These are phyloP conservation scores for Lycocerus yunnanus DNA, from an alignment of 2,888 invertebrate genomes.

Conservation along the genomic window DNA sequence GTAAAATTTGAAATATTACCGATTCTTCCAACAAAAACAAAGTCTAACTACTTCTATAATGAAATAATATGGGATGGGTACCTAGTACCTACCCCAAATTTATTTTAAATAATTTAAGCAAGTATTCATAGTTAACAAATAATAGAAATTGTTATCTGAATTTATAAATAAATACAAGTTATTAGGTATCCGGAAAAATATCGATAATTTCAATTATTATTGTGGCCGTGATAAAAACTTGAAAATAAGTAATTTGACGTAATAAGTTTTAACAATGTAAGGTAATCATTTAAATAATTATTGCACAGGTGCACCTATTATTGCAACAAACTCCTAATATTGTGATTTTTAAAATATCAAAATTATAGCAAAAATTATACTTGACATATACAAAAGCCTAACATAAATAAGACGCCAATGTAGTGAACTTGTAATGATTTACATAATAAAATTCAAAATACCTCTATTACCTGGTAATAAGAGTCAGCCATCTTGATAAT, in stretches of 20 bases:
- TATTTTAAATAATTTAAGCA: neutral
- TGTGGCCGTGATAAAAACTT: neutral
- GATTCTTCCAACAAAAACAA: neutral
- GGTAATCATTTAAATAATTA: neutral
- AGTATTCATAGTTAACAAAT: too few relatives aligned
- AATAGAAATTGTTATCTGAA: too few relatives aligned
- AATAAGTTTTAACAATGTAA: neutral
- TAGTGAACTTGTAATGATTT: neutral
- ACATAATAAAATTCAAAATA: conserved; percentile 18
- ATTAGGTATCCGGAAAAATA: neutral
- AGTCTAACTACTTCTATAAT: neutral
- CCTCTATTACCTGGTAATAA: conserved; percentile 65
- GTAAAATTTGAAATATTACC: neutral
- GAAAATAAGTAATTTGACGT: neutral
- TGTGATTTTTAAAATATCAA: too few relatives aligned
- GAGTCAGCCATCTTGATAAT: conserved; percentile 67
- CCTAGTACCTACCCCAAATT: too few relatives aligned
- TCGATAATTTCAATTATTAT: neutral
- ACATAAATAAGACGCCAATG: neutral
- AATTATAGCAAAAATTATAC: neutral
- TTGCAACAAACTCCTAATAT: neutral
- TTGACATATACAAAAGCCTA: neutral
- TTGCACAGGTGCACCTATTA: neutral
- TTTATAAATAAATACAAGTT: neutral
- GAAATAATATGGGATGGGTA: too few relatives aligned